These are phyloP conservation scores for Cryptoleucopteryx plumbea DNA, from an alignment of 2,113 vertebrate species.

Conservation along the genomic window DNA sequence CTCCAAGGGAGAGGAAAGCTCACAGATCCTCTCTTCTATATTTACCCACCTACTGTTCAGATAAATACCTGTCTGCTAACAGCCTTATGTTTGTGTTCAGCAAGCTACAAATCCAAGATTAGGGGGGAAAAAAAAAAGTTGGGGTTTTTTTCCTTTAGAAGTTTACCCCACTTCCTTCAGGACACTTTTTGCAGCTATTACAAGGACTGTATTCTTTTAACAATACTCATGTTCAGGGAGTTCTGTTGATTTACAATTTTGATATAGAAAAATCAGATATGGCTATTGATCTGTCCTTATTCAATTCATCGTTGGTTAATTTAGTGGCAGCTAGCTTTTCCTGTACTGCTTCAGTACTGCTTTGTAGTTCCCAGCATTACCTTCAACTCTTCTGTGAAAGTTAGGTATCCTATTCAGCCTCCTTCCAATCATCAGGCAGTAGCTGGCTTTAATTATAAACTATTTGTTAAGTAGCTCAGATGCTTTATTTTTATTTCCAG, in stretches of 20 bases:
- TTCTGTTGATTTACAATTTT: slow-evolving; percentile 14
- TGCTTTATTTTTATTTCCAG: slow-evolving; percentile 9
- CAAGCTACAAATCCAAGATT: not conserved
- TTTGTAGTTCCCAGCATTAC: not conserved
- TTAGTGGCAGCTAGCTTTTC: not conserved
- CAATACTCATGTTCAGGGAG: not conserved
- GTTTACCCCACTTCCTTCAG: not conserved
- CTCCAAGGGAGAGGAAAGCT: not conserved
- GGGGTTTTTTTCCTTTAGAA: not conserved
- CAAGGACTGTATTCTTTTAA: not conserved
- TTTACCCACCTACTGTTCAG: not conserved
- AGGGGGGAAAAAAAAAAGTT: rapidly evolving
- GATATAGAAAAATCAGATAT: slow-evolving; percentile 1
- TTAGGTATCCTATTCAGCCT: not conserved
- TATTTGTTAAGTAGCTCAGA: not conserved
- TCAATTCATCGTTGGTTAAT: slow-evolving; percentile 4
- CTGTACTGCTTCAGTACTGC: not conserved
- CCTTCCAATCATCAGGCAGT: not conserved
- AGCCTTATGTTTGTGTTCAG: not conserved
- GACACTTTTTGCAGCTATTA: not conserved
- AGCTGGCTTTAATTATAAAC: not conserved
- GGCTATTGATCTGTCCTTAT: slow-evolving; percentile 12
- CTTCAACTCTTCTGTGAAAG: not conserved
- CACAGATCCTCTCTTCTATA: not conserved
- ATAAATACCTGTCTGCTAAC: not conserved